phyloP scores from a whole-genome alignment of 2,113 vertebrate species.

The Neomonachus schauinslandi region DNA sequence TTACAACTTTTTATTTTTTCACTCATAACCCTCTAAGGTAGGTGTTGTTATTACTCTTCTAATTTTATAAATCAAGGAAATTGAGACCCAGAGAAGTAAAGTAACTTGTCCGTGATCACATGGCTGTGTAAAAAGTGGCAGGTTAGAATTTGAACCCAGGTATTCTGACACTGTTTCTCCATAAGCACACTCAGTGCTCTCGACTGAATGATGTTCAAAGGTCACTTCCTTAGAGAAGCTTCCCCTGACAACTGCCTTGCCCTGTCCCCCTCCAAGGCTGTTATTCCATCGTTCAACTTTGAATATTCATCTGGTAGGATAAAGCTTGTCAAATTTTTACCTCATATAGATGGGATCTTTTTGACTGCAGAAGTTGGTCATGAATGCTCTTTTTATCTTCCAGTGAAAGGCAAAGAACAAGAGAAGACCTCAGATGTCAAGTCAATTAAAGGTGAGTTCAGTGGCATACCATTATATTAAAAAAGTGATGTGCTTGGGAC shows the following conservation, averaged over 20 bases:
- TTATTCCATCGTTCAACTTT: not conserved
- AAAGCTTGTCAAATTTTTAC: conserved; percentile 28
- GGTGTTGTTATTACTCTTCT: not conserved
- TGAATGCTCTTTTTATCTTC: conserved; percentile 78
- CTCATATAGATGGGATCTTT: not conserved
- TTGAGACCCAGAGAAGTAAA: conserved; percentile 10
- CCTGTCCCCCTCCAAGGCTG: not conserved
- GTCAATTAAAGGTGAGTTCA: conserved; percentile 91
- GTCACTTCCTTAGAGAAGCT: not conserved
- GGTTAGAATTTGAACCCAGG: not conserved
- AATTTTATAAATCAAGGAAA: conserved; percentile 48
- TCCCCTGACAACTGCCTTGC: not conserved
- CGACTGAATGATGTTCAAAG: not conserved
- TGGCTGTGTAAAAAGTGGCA: not conserved
- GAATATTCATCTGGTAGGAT: not conserved
- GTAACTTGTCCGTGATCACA: not conserved
- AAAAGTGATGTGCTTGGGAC: not conserved
- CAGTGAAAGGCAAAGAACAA: conserved; percentile 97
- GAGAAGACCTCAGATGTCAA: conserved; percentile 92
- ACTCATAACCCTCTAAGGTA: not conserved
- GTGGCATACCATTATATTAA: not conserved
- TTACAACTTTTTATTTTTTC: conserved; percentile 28
- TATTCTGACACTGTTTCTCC: not conserved
- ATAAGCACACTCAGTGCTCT: not conserved
- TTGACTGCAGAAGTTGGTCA: conserved; percentile 37